Evolutionary conservation across 2,888 invertebrate genomes (phyloP).

Genomic region (Microplitis manilae): DNA sequence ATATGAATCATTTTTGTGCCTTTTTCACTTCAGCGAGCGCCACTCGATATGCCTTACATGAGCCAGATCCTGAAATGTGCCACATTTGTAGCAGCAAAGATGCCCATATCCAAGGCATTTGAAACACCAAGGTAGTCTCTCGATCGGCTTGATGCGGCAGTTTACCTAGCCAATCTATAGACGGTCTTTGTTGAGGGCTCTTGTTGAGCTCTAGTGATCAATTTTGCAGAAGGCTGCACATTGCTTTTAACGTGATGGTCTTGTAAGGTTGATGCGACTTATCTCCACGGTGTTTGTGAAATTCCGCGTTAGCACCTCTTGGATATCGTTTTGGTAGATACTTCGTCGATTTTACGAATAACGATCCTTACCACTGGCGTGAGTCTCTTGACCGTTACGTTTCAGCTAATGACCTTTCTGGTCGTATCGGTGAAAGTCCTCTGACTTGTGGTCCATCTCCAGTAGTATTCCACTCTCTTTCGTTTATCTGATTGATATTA

Average conservation of each 20-base stretch:
- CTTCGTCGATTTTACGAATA: conserved; percentile 34
- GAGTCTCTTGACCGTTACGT: conserved; percentile 25
- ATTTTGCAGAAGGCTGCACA: conserved; percentile 19
- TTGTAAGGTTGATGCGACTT: conserved; percentile 34
- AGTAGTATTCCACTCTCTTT: background rate
- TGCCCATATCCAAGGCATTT: conserved; percentile 45
- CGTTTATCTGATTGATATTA: background rate
- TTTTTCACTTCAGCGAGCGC: conserved; percentile 37
- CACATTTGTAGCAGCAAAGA: conserved; percentile 50
- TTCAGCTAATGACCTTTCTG: too few relatives aligned
- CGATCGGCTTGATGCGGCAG: conserved; percentile 35
- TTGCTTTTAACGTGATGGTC: conserved; percentile 25
- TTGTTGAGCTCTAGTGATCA: background rate
- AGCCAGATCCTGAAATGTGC: conserved; percentile 45
- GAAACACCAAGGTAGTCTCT: conserved; percentile 36
- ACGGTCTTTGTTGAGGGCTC: conserved; percentile 3
- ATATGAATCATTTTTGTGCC: background rate
- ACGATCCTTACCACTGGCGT: conserved; percentile 22
- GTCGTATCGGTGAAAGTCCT: too few relatives aligned
- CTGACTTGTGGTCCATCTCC: background rate
- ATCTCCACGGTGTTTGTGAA: conserved; percentile 15
- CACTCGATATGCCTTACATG: conserved; percentile 36
- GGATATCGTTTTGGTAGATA: conserved; percentile 8
- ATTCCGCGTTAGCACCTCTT: conserved; percentile 4
- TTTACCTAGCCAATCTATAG: conserved; percentile 37